Evolutionary conservation across 2,113 vertebrate genomes (phyloP).

Genomic region (Sinocyclocheilus rhinocerous): DNA sequence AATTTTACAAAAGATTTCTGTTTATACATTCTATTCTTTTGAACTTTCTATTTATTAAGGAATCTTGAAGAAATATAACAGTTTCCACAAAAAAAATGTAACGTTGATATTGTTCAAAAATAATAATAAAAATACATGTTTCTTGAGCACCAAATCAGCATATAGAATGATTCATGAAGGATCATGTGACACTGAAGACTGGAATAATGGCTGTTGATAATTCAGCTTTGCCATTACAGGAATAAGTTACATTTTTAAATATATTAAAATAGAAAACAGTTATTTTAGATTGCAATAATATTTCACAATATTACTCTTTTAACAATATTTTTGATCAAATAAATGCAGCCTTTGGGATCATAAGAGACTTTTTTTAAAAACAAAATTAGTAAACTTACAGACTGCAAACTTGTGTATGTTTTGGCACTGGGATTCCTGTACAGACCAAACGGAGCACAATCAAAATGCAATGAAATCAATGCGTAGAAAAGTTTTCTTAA

Average conservation of each 20-base stretch:
- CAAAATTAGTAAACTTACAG: background rate
- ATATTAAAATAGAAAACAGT: background rate
- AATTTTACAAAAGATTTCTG: background rate
- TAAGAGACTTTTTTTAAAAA: background rate
- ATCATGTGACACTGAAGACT: background rate
- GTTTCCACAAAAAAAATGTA: background rate
- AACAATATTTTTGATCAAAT: background rate
- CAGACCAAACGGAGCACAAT: background rate
- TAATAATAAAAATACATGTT: background rate
- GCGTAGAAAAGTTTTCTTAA: background rate
- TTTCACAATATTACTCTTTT: background rate
- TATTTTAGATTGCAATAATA: background rate
- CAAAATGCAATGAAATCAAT: background rate
- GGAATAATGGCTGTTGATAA: background rate
- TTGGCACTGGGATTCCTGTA: background rate
- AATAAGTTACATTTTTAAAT: background rate
- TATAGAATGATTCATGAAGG: background rate
- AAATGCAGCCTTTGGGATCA: background rate
- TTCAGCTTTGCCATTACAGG: background rate
- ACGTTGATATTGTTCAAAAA: background rate
- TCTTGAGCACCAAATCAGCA: background rate
- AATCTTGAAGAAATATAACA: background rate
- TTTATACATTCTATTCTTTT: background rate
- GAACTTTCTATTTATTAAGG: background rate
- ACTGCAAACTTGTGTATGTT: background rate